phyloP scores from a whole-genome alignment of 1,140 invertebrate genomes.

The Hyles vespertilio region DNA sequence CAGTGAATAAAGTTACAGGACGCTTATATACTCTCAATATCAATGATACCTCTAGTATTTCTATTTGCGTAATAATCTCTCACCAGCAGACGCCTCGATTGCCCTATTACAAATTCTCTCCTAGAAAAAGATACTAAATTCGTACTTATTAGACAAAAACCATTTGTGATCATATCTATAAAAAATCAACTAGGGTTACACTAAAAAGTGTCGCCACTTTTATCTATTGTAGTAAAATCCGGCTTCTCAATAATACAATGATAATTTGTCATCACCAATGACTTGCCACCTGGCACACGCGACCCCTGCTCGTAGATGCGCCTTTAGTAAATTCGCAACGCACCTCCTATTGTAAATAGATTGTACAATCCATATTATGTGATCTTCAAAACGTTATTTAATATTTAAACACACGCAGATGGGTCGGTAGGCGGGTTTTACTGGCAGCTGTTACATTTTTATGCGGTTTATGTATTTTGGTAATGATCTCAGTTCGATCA shows the following conservation, averaged over 20 bases:
- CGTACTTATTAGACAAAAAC: constrained; percentile 1
- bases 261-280: constrained; percentile 61
- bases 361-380: constrained; percentile 71
- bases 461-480: constrained; percentile 33
- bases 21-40: too few species aligned
- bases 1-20: too few species aligned
- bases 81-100: too few species aligned
- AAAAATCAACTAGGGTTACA: constrained; percentile 25
- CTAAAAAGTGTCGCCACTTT: constrained; percentile 40
- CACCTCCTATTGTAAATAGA: constrained; percentile 57
- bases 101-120: too few species aligned
- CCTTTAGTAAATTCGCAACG: constrained; percentile 52
- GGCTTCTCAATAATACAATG: constrained; percentile 44
- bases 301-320: constrained; percentile 36
- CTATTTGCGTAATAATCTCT: too few species aligned
- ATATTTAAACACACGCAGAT: constrained; percentile 65
- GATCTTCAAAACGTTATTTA: constrained; percentile 62
- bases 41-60: too few species aligned
- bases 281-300: constrained; percentile 57
- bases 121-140: too few species aligned
- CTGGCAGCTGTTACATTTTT: constrained; percentile 38
- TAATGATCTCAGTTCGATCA: constrained; percentile 1
- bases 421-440: constrained; percentile 34
- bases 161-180: constrained; percentile 19
- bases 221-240: constrained; percentile 38